A percentile compares a stretch with the other conserved stretches of the same genome.
Conservation (phyloP, 2,113 vertebrate genomes). For the Aphelocoma coerulescens region DNA sequence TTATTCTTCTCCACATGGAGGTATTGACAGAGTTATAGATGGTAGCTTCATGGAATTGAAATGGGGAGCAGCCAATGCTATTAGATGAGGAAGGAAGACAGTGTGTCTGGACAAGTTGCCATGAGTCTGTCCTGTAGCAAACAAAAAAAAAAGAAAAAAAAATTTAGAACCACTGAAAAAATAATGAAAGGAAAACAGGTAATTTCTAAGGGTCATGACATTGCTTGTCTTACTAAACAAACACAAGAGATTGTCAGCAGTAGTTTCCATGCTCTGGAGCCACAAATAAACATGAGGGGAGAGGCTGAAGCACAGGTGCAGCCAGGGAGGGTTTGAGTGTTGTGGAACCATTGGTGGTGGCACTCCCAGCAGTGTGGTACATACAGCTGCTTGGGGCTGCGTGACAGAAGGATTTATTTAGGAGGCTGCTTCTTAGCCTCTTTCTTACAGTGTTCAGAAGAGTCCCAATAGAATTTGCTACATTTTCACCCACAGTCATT, state of each 20-base stretch:
- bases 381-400: not conserved
- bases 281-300: not conserved
- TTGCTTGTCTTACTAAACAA: not conserved
- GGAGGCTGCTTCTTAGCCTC: not conserved
- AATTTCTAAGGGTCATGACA: not conserved
- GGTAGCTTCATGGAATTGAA: constrained; percentile 97
- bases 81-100: constrained; percentile 95
- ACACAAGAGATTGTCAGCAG: not conserved
- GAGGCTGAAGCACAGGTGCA: not conserved
- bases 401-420: not conserved
- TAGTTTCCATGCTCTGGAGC: not conserved
- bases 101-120: constrained; percentile 94
- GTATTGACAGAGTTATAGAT: constrained; percentile 96
- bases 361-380: not conserved
- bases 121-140: constrained; percentile 85
- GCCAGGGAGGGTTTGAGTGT: not conserved
- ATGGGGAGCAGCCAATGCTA: constrained; percentile 95
- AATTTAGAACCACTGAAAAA: not conserved
- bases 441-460: not conserved
- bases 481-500: not conserved
- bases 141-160: not conserved
- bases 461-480: not conserved
- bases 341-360: not conserved
- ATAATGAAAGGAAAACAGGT: not conserved
- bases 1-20: constrained; percentile 91